phyloP scores from a whole-genome alignment of 2,888 invertebrate species.

The Alviniconcha strummeri region DNA sequence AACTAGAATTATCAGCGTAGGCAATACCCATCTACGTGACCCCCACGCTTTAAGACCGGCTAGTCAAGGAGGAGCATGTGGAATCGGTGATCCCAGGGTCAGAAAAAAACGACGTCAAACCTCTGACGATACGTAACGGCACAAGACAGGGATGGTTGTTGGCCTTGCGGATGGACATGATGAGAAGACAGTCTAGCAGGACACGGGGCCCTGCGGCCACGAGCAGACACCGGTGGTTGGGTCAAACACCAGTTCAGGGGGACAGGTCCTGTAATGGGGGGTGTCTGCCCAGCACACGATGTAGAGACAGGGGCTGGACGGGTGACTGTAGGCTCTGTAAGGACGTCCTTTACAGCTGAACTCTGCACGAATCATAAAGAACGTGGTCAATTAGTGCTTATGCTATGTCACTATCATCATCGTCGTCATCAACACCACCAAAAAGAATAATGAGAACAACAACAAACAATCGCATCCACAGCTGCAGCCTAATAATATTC shows the following conservation, averaged over 20 bases:
- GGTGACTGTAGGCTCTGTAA: neutral
- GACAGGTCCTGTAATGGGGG: constrained; percentile 10
- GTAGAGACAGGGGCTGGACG: constrained; percentile 18
- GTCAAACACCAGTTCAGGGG: neutral
- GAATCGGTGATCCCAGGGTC: too few relatives aligned
- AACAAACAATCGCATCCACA: too few relatives aligned
- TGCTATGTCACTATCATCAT: neutral
- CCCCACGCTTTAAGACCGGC: too few relatives aligned
- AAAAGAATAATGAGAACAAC: neutral
- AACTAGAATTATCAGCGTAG: too few relatives aligned
- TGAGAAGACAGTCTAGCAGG: neutral
- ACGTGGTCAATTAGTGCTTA: too few relatives aligned
- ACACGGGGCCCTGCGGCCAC: neutral
- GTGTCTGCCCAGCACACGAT: constrained; percentile 24
- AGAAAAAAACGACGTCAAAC: too few relatives aligned
- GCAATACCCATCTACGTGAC: too few relatives aligned
- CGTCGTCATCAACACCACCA: neutral
- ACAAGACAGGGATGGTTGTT: too few relatives aligned
- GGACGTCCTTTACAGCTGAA: neutral
- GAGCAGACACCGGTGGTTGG: neutral
- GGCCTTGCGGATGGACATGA: too few relatives aligned
- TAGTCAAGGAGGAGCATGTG: too few relatives aligned
- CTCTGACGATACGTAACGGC: too few relatives aligned
- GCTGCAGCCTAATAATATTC: neutral
- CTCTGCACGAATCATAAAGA: neutral